Conservation (phyloP, 1,140 invertebrate genomes). For the Rhagoletis zephyria region DNA sequence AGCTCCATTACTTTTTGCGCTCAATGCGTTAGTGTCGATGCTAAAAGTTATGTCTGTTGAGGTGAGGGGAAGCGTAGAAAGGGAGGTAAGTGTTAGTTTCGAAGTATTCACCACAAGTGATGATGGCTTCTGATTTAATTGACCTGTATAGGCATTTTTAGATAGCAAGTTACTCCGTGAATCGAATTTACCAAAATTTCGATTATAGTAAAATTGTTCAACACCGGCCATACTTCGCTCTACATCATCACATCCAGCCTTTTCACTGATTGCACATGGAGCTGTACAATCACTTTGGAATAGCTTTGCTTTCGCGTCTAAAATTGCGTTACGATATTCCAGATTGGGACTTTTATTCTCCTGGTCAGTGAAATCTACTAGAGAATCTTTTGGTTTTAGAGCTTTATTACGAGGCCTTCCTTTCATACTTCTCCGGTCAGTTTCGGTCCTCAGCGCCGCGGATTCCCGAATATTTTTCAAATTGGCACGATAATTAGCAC, state of each 20-base stretch:
- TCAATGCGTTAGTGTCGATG: not conserved
- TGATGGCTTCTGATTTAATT: not conserved
- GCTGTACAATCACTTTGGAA: constrained; percentile 47
- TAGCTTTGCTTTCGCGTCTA: constrained; percentile 55
- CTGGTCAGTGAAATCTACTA: not conserved
- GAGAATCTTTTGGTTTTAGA: not conserved
- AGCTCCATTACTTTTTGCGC: not conserved
- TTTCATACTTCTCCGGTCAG: not conserved
- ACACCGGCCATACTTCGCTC: not conserved
- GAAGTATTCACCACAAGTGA: not conserved
- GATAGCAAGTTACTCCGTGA: constrained; percentile 10
- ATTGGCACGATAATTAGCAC: not conserved
- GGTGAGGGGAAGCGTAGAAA: not conserved
- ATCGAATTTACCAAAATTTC: constrained; percentile 12
- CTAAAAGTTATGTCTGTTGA: too few relatives aligned
- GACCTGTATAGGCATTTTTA: not conserved
- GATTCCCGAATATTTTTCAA: not conserved
- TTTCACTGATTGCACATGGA: not conserved
- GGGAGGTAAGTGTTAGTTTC: not conserved
- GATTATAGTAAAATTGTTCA: constrained; percentile 34
- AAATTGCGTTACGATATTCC: constrained; percentile 55
- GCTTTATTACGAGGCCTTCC: not conserved
- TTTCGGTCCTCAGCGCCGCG: not conserved
- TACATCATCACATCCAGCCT: not conserved
- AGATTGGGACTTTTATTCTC: constrained; percentile 48